Base-by-base conservation (phyloP, 2,113 vertebrate genomes). In the Pipa parva region DNA sequence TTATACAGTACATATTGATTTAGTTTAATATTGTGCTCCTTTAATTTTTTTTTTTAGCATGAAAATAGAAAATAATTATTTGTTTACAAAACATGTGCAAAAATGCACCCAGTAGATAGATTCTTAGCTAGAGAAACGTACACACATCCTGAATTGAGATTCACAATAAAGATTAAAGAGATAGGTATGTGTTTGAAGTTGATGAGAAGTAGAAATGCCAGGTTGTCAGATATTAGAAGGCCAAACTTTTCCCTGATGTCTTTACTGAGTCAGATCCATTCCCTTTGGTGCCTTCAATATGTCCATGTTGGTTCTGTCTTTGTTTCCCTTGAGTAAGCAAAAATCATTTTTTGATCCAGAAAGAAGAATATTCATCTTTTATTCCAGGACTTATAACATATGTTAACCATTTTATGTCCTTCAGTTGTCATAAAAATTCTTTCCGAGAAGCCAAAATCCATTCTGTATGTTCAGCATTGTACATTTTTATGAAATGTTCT, bases 181-280 rank as follows among this genome's bases (percentile, higher is more conserved):
- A 37, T 37, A 61, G 26, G 26, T 21, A 61, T 12, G 13, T 25
- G 31, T 29, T 31, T 59, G 24, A 61, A 68, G 10, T 31, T 39
- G 12, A 27, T 17, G 29, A n/a, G 18, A 67, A 21, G 26, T 52
- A 49, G 3, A 50, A 10, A 72, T 25, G 65, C 1, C 15, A 70
- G 6, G 2, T 10, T 71, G 27, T 54, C 55, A 65, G 74, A 63
- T 31, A 1, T 15, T 27, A 73, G 33, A 61, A 7, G 2, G 29
- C 13, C 55, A 59, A 17, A 20, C 13, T 29, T 67, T 33, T 68
- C 29, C 42, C 1, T 20, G 39, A 63, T 58, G 72, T 63, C 50
- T 59, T 15, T 6, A 28, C 9, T 52, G 17, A 27, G 60, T 26
- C 63, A 79, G 5, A 74, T 6, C 1, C 15, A 27, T 73, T 56